Conservation (phyloP, 2,797 vertebrate species). For the Hephaestus fuliginosus region DNA sequence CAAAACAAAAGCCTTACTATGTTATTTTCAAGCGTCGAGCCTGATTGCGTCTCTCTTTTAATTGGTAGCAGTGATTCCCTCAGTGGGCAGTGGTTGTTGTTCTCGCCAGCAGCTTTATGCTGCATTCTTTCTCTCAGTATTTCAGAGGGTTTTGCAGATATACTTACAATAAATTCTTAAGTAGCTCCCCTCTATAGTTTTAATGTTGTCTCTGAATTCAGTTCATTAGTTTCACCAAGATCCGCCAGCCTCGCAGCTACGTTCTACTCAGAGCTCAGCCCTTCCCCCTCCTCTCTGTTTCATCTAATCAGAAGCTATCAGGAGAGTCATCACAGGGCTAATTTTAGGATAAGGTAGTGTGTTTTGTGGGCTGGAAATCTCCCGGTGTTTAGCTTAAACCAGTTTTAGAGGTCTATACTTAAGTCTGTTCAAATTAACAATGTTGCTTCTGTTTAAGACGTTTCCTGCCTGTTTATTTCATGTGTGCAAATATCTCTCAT, state of each 20-base stretch:
- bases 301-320: conserved; percentile 38
- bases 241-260: conserved; percentile 22
- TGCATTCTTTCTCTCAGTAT: conserved; percentile 1
- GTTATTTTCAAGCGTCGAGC: conserved; percentile 39
- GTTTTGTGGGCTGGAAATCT: conserved; percentile 27
- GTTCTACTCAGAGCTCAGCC: background rate
- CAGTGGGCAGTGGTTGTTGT: conserved; percentile 30
- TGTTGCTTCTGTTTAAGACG: background rate
- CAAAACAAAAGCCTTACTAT: conserved; percentile 1
- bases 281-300: conserved; percentile 26
- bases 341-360: conserved; percentile 35
- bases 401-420: conserved; percentile 11
- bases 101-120: conserved; percentile 26
- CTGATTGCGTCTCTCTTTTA: conserved; percentile 56
- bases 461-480: background rate
- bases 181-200: background rate
- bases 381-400: conserved; percentile 24
- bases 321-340: conserved; percentile 32
- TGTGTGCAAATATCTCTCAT: background rate
- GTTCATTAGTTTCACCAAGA: conserved; percentile 47
- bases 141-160: conserved; percentile 16
- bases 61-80: conserved; percentile 56
- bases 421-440: background rate
- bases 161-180: conserved; percentile 16
- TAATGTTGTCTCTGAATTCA: conserved; percentile 43